Base-by-base conservation (phyloP, 2,797 vertebrate species). In the Sus cebifrons region DNA sequence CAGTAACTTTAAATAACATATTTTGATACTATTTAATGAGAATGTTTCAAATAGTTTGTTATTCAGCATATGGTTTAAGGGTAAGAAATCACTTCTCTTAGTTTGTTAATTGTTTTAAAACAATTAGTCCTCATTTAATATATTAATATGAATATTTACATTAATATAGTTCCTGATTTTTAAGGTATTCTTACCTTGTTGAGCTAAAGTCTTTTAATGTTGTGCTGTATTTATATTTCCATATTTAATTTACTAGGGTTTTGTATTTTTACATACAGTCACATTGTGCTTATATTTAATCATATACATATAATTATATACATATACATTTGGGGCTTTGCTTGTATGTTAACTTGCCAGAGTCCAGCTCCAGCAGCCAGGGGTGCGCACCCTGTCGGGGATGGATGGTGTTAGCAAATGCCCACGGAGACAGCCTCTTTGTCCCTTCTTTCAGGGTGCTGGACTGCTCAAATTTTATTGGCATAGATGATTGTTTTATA, bases 21-120 rank as follows among this genome's bases (percentile, higher is more conserved):
- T 25, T 20, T 78, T 56, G 7, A 83, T 60, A 82, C 6, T 93
- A 36, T 62, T 92, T 74, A 73, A 54, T 36, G 5, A 4, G 56
- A 71, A 79, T 79, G 29, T 18, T 88, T 84, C 13, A 18, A 95
- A 70, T 71, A 44, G 44, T 85, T 89, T 77, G 27, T n/a, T 92
- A 16, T 71, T 64, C 62, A 83, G 5, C 12, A 12, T 36, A 56
- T n/a, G 18, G 1, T 23, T 83, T 91, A 44, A 49, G n/a, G 23
- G 8, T 90, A 94, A 87, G 13, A 85, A 79, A 27, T 58, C 1
- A 64, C 68, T 60, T 92, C 7, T n/a, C 14, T 67, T 60, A 65
- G 5, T 14, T 54, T 91, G 15, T 27, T 67, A 85, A 85, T 29
- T 32, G 32, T 16, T 70, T 68, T 58, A 67, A 58, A 81, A 60